Conservation (phyloP, 2,797 vertebrate species). For the Arnoldichthys spilopterus region DNA sequence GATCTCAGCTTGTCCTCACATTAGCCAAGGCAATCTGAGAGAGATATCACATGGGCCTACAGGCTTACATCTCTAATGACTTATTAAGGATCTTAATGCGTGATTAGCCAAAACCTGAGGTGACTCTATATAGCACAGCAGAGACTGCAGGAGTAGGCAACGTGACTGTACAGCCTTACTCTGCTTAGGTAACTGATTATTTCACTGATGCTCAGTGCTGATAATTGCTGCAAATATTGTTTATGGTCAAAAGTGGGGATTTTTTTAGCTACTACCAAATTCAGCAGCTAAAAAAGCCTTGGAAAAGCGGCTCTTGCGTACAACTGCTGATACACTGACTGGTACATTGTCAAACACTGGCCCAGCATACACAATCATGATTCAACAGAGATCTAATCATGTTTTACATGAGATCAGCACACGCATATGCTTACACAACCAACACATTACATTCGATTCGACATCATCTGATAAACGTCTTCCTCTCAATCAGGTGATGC, state of each 20-base stretch:
- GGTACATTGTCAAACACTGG: no score
- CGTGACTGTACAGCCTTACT: background rate
- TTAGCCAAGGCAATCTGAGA: background rate
- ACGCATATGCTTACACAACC: no score
- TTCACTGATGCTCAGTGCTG: background rate
- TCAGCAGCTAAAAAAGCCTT: background rate
- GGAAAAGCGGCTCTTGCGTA: background rate
- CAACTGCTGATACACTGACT: background rate
- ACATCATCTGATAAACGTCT: background rate
- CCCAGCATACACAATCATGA: background rate
- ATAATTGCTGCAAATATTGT: background rate
- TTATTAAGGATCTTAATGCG: background rate
- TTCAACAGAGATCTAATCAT: background rate
- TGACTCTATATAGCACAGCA: background rate
- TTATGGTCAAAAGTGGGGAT: background rate
- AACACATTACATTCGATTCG: background rate
- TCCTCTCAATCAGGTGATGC: no score
- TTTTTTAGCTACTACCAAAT: background rate
- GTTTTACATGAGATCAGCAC: background rate
- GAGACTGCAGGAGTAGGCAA: background rate
- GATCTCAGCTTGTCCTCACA: background rate
- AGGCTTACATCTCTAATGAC: constrained; percentile 33
- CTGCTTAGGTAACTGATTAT: background rate
- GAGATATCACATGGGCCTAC: constrained; percentile 12
- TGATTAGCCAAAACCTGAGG: constrained; percentile 10